These are phyloP conservation scores for Oncopeltus fasciatus DNA, from an alignment of 1,140 invertebrate genomes.

Conservation along the genomic window DNA sequence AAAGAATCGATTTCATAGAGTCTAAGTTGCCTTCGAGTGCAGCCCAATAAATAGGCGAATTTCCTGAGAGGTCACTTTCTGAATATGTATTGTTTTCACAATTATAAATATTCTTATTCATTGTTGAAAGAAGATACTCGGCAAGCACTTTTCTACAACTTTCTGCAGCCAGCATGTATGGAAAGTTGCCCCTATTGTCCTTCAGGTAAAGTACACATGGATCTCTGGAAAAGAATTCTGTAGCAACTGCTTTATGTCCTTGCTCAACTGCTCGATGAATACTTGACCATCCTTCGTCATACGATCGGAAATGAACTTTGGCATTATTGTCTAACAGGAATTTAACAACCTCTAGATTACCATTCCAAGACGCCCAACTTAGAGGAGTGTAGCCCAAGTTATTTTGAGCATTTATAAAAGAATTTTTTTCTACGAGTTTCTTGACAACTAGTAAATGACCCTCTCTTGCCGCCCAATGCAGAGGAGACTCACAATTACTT, in stretches of 20 bases:
- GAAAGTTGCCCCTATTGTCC: neutral
- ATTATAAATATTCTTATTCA: neutral
- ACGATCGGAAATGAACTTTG: neutral
- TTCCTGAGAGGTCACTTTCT: neutral
- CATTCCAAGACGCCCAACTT: neutral
- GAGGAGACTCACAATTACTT: neutral
- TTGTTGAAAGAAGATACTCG: neutral
- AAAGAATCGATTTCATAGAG: neutral
- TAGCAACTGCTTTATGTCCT: neutral
- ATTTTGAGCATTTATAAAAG: neutral
- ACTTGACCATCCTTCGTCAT: neutral
- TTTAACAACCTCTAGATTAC: neutral
- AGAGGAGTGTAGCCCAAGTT: neutral
- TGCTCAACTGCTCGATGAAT: neutral
- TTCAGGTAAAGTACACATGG: neutral
- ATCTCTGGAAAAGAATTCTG: neutral
- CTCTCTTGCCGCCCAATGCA: neutral
- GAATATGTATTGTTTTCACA: neutral
- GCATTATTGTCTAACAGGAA: neutral
- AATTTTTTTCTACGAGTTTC: neutral
- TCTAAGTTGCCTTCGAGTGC: neutral
- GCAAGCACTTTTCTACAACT: neutral
- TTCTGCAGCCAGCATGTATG: neutral
- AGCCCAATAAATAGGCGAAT: neutral
- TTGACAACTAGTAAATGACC: neutral